phyloP scores from a whole-genome alignment of 2,113 vertebrate species.

The Pyxicephalus adspersus region DNA sequence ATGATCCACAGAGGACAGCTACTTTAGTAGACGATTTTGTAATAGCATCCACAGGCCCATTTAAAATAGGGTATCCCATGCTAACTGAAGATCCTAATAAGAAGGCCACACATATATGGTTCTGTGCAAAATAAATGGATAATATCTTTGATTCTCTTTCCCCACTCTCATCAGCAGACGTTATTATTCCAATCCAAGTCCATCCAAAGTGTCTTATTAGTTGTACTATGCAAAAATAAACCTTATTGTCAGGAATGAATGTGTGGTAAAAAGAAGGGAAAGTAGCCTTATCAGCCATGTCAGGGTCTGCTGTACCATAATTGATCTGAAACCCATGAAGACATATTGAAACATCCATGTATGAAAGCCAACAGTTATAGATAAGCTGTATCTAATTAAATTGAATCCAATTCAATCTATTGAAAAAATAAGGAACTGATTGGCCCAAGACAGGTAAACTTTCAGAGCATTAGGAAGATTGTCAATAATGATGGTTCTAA shows the following conservation, averaged over 20 bases:
- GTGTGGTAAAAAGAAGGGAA: slow-evolving; percentile 6
- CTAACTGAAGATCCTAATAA: background rate
- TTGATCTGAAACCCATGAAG: slow-evolving; percentile 11
- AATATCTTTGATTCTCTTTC: background rate
- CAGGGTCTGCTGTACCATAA: background rate
- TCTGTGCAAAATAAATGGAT: background rate
- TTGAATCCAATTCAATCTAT: too few species aligned
- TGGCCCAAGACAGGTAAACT: too few species aligned
- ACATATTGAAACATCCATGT: too few species aligned
- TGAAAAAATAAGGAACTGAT: too few species aligned
- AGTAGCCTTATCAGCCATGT: background rate
- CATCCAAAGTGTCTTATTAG: slow-evolving; percentile 1
- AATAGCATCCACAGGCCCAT: background rate
- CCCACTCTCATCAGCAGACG: background rate
- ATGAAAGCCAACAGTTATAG: too few species aligned
- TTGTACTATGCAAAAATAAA: background rate
- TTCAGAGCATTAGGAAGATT: too few species aligned
- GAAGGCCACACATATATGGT: slow-evolving; percentile 8
- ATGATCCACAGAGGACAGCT: background rate
- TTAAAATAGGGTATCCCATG: background rate
- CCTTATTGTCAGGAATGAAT: background rate
- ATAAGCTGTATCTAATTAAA: too few species aligned
- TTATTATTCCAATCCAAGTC: slow-evolving; percentile 21
- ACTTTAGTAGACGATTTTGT: background rate
- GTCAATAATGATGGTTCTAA: too few species aligned